Base-by-base conservation (phyloP, 2,797 vertebrate genomes). In the Meda fulgida region DNA sequence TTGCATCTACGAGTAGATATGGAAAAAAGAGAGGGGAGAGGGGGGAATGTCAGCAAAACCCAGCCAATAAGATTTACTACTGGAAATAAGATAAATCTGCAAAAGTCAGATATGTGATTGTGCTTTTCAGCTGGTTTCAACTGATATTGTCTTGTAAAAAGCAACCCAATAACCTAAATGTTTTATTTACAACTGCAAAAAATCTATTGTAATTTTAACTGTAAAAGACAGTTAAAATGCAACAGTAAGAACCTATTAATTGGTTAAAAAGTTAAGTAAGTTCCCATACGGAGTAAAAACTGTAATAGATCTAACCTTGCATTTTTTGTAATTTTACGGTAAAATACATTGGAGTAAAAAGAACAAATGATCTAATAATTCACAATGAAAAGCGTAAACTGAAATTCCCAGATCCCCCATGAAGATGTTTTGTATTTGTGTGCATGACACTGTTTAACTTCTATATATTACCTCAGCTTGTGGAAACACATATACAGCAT, bases 1-100 rank as follows among this genome's bases (percentile, higher is more conserved):
- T 93, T 4, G 93, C 93, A 91, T 94, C 95, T 96, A 88, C 21
- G 88, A 81, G 84, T 34, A 88, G 85, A 89, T 16, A 90, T 29
- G 85, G 38, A 53, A 91, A 58, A 81, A 73, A 70, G 66, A 81
- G 63, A 36, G 63, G 48, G 38, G 13, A 86, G 36, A 81, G 76
- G 48, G 36, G 51, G 63, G 40, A 78, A 84, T 78, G 53, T 58
- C n/a, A 70, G 51, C 38, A 8, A 84, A 79, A 81, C 80, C 13
- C 46, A 76, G 70, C 55, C 46, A 73, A 53, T 31, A 40, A 58
- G 58, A 66, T 75, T 63, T 75, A 83, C 40, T 83, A 36, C 75
- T 70, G 43, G 43, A 84, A 78, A 43, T 31, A 70, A 70, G 65
- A 78, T 60, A 23, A 84, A 69, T 77, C 77, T 70, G 66, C 14